phyloP scores from a whole-genome alignment of 92 coral and sea anemone genomes.

The Meandrina meandrites region DNA sequence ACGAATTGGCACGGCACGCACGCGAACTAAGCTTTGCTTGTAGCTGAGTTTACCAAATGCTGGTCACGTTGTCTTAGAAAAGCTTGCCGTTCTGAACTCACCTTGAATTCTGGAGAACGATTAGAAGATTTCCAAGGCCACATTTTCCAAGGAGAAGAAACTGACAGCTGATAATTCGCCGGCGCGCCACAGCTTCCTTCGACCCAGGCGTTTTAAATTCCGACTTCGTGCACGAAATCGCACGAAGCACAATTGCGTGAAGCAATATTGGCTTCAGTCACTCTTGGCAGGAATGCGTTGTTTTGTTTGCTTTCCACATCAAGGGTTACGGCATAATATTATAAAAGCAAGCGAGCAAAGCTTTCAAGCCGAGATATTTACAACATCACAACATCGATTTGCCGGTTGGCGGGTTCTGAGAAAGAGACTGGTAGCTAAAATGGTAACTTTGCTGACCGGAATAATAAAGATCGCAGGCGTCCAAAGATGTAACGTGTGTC shows the following conservation, averaged over 20 bases:
- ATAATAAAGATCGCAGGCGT: constrained; percentile 1
- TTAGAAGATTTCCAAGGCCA: constrained; percentile 36
- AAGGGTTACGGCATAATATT: not conserved
- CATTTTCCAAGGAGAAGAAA: constrained; percentile 10
- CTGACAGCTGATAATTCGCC: not conserved
- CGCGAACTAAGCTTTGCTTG: no score
- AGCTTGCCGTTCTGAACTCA: not conserved
- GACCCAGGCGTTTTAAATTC: not conserved
- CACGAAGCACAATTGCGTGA: not conserved
- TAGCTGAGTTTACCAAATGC: no score
- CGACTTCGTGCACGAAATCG: not conserved
- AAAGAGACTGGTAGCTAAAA: not conserved
- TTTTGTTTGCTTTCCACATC: constrained; percentile 26
- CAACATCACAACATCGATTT: not conserved
- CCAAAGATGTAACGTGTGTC: no score
- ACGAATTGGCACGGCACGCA: not conserved
- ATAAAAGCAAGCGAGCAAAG: no score
- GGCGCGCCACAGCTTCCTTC: not conserved
- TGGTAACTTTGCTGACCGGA: not conserved
- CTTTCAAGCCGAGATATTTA: no score
- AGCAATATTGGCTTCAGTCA: constrained; percentile 14
- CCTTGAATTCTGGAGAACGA: constrained; percentile 32
- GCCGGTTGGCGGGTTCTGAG: not conserved
- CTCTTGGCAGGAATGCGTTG: not conserved
- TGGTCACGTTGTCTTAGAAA: no score